Evolutionary conservation across 2,888 invertebrate species (phyloP), one percentile per base, ranked within the genome.

Genomic region (Ormyrus labotus): DNA sequence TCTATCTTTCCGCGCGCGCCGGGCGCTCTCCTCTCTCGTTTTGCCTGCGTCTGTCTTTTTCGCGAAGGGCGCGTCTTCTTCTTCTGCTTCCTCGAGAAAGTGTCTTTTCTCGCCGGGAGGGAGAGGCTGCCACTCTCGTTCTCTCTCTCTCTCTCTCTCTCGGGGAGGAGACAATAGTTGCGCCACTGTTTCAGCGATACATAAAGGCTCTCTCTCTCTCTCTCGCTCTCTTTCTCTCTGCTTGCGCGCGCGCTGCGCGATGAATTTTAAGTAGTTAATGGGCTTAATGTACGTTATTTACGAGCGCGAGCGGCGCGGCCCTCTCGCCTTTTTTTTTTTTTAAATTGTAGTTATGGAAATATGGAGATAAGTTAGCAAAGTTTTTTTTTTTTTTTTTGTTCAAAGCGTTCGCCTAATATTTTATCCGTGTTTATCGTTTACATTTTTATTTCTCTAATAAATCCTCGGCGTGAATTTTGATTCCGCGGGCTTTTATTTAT

Each of bases 241-340:
- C 7, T 8, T 6, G 13, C 57, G 57, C 9, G 55, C 47, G 65
- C 65, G 60, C 47, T 63, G 48, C 55, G 73, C 79, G 74, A 77
- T 81, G 81, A 79, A 83, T 83, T 78, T 77, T 71, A 80, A 80
- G 76, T n/a, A 76, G 75, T 75, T 75, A 79, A 80, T 77, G 78
- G 74, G 75, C 78, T 73, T 71, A 75, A 78, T 81, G 80, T 73
- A 58, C 60, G 69, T 77, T 77, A 82, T 73, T 74, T 73, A 78
- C 58, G 67, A 57, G 48, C 63, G 7, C 58, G 67, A 57, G 48
- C 63, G 7, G 2, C 48, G 50, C 13, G n/a, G 9, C 67, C 10
- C 53, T 51, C 13, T 11, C 34, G 2, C n/a, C 55, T 57, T 19
- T 19, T 50, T 10, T 3, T 64, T 74, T 73, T 78, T 73, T 78